These are phyloP conservation scores for Bacillus rossius DNA, from an alignment of 1,140 invertebrate genomes.

Conservation along the genomic window DNA sequence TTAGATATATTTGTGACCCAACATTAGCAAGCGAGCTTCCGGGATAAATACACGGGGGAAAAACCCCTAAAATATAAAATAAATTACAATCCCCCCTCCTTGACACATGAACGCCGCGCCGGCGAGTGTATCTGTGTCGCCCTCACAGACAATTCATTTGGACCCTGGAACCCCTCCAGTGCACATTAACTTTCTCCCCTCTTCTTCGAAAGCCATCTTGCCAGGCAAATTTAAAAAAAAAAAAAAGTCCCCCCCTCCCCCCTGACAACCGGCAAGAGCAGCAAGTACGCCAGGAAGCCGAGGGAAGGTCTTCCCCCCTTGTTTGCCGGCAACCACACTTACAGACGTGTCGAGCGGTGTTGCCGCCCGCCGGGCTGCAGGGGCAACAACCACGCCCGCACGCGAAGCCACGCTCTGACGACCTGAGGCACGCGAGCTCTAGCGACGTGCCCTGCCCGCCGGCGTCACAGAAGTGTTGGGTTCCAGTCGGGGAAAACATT, in stretches of 20 bases:
- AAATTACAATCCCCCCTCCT: neutral
- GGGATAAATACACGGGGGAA: slow-evolving; percentile 3
- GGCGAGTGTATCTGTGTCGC: neutral
- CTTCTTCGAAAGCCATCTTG: slow-evolving; percentile 1
- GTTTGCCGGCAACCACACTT: slow-evolving; percentile 6
- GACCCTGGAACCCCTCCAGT: neutral
- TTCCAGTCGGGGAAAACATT: too few species aligned
- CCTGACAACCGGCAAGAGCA: neutral
- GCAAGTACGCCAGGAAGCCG: neutral
- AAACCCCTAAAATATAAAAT: neutral
- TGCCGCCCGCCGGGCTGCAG: neutral
- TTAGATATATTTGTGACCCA: too few species aligned
- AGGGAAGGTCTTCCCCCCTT: neutral
- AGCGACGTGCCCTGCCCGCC: too few species aligned
- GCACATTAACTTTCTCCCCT: neutral
- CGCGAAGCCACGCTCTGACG: too few species aligned
- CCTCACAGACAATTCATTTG: slow-evolving; percentile 1
- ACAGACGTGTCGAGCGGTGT: slow-evolving; percentile 8
- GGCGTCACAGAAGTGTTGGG: too few species aligned
- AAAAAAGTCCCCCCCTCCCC: slow-evolving; percentile 5
- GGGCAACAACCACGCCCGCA: neutral
- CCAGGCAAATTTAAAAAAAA: slow-evolving; percentile 10
- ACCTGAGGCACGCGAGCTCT: too few species aligned
- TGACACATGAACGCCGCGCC: neutral
- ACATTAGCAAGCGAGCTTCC: too few species aligned